These are phyloP conservation scores for Anguilla japonica DNA, from an alignment of 2,113 vertebrate species.

Conservation along the genomic window DNA sequence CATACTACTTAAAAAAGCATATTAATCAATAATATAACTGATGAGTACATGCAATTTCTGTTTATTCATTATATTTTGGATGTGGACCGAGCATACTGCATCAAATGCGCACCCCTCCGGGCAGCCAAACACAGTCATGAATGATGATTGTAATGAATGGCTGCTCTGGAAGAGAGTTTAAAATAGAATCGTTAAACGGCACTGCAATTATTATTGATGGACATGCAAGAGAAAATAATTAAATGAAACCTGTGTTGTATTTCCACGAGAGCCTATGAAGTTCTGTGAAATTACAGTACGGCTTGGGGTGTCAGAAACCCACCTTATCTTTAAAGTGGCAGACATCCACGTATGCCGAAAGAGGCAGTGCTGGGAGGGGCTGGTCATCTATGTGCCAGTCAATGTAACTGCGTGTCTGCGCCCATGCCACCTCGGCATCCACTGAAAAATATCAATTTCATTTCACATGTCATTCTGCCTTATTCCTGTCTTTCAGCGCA, in stretches of 20 bases:
- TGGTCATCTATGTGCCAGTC: constrained; percentile 19
- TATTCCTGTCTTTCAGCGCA: not conserved
- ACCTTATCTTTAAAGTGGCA: constrained; percentile 1
- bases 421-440: not conserved
- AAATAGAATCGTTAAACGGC: not conserved
- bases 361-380: not conserved
- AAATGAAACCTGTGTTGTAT: not conserved
- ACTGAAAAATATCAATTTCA: constrained; percentile 23
- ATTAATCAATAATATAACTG: not conserved
- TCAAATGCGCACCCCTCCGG: not conserved
- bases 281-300: not conserved
- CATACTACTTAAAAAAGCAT: not conserved
- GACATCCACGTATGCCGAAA: not conserved
- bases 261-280: not conserved
- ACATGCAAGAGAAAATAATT: constrained; percentile 1
- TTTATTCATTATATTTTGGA: not conserved
- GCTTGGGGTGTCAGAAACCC: not conserved
- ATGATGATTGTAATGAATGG: not conserved
- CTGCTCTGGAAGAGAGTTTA: not conserved
- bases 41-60: not conserved
- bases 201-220: not conserved
- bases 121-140: not conserved
- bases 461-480: not conserved
- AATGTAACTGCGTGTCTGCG: constrained; percentile 1
- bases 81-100: not conserved